Conservation (phyloP, 2,888 invertebrate genomes). For the Cabera pusaria region DNA sequence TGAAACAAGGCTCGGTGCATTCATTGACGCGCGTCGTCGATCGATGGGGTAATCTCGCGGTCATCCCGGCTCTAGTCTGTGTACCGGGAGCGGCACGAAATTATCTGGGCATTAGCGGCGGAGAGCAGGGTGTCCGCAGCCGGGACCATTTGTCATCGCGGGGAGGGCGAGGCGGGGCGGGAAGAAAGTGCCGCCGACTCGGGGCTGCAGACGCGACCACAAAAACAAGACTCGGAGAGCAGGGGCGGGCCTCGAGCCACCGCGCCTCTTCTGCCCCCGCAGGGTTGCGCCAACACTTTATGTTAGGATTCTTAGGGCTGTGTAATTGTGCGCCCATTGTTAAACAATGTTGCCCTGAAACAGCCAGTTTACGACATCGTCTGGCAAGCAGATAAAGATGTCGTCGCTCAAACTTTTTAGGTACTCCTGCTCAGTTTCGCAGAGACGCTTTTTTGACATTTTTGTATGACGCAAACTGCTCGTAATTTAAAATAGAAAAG, state of each 20-base stretch:
- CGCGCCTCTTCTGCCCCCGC: slow-evolving; percentile 59
- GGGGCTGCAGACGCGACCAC: slow-evolving; percentile 79
- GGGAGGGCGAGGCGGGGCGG: slow-evolving; percentile 48
- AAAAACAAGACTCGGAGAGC: slow-evolving; percentile 76
- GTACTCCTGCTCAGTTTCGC: not conserved
- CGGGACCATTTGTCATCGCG: slow-evolving; percentile 81
- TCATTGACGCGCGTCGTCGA: slow-evolving; percentile 72
- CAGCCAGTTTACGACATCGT: slow-evolving; percentile 28
- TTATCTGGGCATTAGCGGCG: slow-evolving; percentile 77
- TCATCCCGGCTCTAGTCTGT: slow-evolving; percentile 65
- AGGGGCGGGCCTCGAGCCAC: slow-evolving; percentile 67
- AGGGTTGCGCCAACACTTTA: slow-evolving; percentile 51
- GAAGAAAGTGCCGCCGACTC: slow-evolving; percentile 70
- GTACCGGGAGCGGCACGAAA: slow-evolving; percentile 74
- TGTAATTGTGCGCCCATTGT: slow-evolving; percentile 42
- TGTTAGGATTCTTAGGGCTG: slow-evolving; percentile 43
- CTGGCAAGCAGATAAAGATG: slow-evolving; percentile 25
- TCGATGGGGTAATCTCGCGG: slow-evolving; percentile 75
- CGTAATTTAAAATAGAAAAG: too few relatives aligned
- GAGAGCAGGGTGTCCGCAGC: slow-evolving; percentile 55
- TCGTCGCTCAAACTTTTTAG: slow-evolving; percentile 19
- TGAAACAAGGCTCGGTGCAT: slow-evolving; percentile 63
- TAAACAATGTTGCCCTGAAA: slow-evolving; percentile 41
- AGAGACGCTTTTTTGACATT: slow-evolving; percentile 1
- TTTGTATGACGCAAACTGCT: too few relatives aligned